These are phyloP conservation scores for Clarias magur DNA, from an alignment of 2,113 vertebrate genomes.

Conservation along the genomic window DNA sequence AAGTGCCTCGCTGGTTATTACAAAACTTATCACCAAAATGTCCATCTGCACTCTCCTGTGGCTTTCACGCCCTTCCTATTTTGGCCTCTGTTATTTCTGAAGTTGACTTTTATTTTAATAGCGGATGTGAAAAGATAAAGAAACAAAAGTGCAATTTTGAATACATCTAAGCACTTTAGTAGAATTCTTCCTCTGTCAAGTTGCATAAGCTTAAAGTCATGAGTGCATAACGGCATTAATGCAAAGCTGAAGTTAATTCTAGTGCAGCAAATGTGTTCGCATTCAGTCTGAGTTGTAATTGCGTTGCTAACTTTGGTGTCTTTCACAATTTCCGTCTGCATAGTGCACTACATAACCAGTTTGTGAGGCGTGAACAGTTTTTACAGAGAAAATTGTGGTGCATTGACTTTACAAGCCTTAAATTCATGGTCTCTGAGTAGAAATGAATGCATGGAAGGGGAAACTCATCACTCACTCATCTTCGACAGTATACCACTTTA, in stretches of 20 bases:
- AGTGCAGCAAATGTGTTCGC: conserved; percentile 23
- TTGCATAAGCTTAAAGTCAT: conserved; percentile 14
- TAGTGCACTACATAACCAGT: background rate
- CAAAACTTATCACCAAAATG: conserved; percentile 40
- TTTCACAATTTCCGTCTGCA: conserved; percentile 4
- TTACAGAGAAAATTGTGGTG: too few relatives aligned
- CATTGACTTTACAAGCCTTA: background rate
- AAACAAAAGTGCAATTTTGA: conserved; percentile 29
- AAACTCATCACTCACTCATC: too few relatives aligned
- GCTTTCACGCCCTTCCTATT: conserved; percentile 8
- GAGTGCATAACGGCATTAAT: conserved; percentile 35
- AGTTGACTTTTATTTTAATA: conserved; percentile 10
- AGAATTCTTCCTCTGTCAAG: conserved; percentile 23
- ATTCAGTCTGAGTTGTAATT: conserved; percentile 32
- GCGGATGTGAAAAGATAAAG: background rate
- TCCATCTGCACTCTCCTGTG: conserved; percentile 22
- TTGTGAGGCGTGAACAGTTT: background rate
- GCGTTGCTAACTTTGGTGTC: background rate
- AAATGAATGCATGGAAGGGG: too few relatives aligned
- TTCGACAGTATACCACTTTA: too few relatives aligned
- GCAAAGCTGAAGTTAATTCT: conserved; percentile 40
- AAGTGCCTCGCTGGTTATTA: conserved; percentile 44
- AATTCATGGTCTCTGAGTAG: too few relatives aligned
- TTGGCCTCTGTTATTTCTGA: background rate
- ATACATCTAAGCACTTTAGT: conserved; percentile 34